Evolutionary conservation across 2,113 vertebrate species (phyloP).

Genomic region (Amazona guildingii): DNA sequence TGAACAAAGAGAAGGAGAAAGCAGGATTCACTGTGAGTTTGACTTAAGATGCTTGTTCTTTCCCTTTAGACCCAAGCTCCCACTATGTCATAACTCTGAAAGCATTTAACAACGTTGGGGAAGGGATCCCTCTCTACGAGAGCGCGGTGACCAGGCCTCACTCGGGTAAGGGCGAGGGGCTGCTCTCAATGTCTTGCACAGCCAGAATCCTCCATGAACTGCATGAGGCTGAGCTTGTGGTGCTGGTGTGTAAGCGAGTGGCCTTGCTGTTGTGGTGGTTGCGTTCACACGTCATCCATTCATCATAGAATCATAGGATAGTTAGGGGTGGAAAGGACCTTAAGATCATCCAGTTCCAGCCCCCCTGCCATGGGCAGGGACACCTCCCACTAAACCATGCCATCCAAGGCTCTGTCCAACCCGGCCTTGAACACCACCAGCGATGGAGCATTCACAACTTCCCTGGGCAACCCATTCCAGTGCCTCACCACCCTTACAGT

Average conservation of each 20-base stretch:
- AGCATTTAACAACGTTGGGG: constrained; percentile 94
- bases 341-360: too few relatives aligned
- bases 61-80: constrained; percentile 89
- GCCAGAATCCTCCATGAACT: neutral
- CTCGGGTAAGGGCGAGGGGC: constrained; percentile 79
- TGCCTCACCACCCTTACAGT: too few relatives aligned
- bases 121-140: constrained; percentile 97
- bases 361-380: too few relatives aligned
- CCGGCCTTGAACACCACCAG: too few relatives aligned
- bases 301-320: neutral
- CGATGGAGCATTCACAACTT: too few relatives aligned
- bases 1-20: neutral
- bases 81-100: constrained; percentile 98
- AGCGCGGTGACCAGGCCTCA: constrained; percentile 93
- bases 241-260: neutral
- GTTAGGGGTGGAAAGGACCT: too few relatives aligned
- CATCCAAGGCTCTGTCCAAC: too few relatives aligned
- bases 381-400: too few relatives aligned
- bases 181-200: neutral
- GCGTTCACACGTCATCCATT: fast-evolving
- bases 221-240: neutral
- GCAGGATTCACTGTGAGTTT: neutral
- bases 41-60: neutral
- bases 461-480: too few relatives aligned
- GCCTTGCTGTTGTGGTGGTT: neutral